phyloP scores from a whole-genome alignment of 2,113 vertebrate genomes.

The Epinephelus cyanopodus region DNA sequence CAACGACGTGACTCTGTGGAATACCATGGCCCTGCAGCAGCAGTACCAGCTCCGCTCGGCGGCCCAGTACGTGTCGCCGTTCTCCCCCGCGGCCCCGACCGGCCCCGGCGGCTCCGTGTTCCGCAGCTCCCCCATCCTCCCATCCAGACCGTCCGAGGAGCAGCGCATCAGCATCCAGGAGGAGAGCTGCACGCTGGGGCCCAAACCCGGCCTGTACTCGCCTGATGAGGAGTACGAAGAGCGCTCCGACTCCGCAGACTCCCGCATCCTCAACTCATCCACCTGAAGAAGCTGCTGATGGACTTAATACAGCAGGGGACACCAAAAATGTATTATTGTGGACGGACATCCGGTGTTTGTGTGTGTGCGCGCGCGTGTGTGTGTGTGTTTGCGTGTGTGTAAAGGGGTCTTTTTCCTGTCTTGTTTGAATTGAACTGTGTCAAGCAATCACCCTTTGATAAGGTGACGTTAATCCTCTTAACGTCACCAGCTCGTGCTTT shows the following conservation, averaged over 20 bases:
- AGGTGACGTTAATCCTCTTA: constrained; percentile 18
- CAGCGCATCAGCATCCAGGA: constrained; percentile 89
- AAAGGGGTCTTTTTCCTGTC: background rate
- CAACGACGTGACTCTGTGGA: constrained; percentile 96
- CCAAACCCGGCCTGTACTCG: constrained; percentile 92
- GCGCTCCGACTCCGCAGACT: constrained; percentile 95
- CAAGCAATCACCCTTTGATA: constrained; percentile 28
- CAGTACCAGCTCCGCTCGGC: constrained; percentile 95
- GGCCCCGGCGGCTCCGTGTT: constrained; percentile 81
- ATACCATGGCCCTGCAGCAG: constrained; percentile 97
- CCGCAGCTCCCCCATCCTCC: constrained; percentile 89
- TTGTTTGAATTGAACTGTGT: constrained; percentile 38
- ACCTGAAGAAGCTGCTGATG: constrained; percentile 78
- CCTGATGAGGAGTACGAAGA: constrained; percentile 97
- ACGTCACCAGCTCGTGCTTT: constrained; percentile 19
- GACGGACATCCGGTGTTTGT: constrained; percentile 14
- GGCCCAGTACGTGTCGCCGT: constrained; percentile 93
- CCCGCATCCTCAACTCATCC: constrained; percentile 93
- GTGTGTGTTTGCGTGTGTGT: background rate
- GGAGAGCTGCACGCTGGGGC: constrained; percentile 89
- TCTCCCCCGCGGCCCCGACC: constrained; percentile 84
- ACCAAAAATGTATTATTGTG: constrained; percentile 59
- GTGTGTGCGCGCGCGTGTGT: background rate
- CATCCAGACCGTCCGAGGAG: constrained; percentile 87
- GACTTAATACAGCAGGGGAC: constrained; percentile 8